A percentile compares a stretch with the other conserved stretches of the same genome.
phyloP scores from a whole-genome alignment of 2,797 vertebrate genomes.

The Toxotes lorentzi region DNA sequence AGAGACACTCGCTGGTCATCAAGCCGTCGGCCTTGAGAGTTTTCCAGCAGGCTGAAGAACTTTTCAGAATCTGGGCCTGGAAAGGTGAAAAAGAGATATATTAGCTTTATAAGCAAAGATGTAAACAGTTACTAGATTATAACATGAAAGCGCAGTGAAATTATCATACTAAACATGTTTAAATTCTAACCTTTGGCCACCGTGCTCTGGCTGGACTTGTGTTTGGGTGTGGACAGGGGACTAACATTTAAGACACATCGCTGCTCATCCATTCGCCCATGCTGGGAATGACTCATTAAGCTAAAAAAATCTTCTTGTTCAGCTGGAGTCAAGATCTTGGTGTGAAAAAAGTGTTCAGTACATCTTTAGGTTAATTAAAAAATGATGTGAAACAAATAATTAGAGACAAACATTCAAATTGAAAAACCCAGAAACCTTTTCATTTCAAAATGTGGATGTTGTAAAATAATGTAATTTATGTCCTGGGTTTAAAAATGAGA shows the following conservation, averaged over 20 bases:
- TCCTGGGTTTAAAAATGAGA: not conserved
- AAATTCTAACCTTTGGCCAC: constrained; percentile 62
- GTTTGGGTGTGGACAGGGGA: constrained; percentile 53
- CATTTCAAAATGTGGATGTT: not conserved
- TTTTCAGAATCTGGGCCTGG: constrained; percentile 67
- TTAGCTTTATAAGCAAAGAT: not conserved
- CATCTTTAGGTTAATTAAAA: constrained; percentile 10
- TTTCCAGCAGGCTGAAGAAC: constrained; percentile 87
- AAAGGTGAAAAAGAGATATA: not conserved
- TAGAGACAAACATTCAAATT: not conserved
- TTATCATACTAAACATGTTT: constrained; percentile 1
- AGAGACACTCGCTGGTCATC: constrained; percentile 88
- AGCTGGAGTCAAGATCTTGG: constrained; percentile 37
- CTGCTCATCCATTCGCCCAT: constrained; percentile 88
- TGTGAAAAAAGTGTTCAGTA: not conserved
- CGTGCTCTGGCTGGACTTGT: constrained; percentile 43
- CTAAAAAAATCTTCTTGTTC: constrained; percentile 86
- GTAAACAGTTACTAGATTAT: not conserved
- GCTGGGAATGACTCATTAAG: constrained; percentile 84
- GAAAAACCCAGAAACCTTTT: not conserved
- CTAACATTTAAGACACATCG: constrained; percentile 77
- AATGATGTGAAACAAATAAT: not conserved
- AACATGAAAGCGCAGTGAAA: not conserved
- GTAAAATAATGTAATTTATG: not conserved
- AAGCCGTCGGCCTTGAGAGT: constrained; percentile 86